Evolutionary conservation across 2,113 vertebrate genomes (phyloP).

Genomic region (Callorhinus ursinus): DNA sequence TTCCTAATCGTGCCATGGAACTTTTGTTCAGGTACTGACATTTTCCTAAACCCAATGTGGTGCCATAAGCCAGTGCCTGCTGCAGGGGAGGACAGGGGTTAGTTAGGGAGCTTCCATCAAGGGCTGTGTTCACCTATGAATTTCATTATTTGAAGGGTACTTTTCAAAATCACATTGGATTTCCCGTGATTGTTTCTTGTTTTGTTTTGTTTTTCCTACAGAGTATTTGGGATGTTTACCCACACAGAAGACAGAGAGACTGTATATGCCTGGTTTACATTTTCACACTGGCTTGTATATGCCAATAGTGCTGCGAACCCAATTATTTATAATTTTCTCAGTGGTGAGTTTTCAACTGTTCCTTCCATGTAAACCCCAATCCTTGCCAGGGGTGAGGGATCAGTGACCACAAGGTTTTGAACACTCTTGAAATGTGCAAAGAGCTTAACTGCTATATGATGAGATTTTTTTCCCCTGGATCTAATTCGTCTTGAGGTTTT

Average conservation of each 20-base stretch:
- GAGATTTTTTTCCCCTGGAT: neutral
- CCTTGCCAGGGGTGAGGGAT: neutral
- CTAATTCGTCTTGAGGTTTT: neutral
- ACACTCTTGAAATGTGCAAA: neutral
- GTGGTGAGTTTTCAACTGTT: constrained; percentile 90
- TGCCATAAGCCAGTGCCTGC: accelerated
- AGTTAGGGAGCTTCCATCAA: neutral
- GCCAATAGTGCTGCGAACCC: constrained; percentile 98
- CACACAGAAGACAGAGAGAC: constrained; percentile 94
- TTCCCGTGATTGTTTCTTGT: constrained; percentile 46
- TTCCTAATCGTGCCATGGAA: neutral
- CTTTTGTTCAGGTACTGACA: no score
- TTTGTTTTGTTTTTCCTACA: constrained; percentile 76
- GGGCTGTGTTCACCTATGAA: neutral
- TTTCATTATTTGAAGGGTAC: neutral
- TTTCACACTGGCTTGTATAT: constrained; percentile 98
- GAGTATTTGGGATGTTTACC: constrained; percentile 96
- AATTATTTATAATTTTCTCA: constrained; percentile 99
- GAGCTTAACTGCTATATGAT: neutral
- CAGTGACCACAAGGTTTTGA: neutral
- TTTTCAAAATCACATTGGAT: neutral
- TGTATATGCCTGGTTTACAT: constrained; percentile 97
- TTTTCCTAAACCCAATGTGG: accelerated
- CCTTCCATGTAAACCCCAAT: neutral
- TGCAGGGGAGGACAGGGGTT: accelerated